These are phyloP conservation scores for Tenthredo notha DNA, from an alignment of 2,888 invertebrate species.

Conservation along the genomic window DNA sequence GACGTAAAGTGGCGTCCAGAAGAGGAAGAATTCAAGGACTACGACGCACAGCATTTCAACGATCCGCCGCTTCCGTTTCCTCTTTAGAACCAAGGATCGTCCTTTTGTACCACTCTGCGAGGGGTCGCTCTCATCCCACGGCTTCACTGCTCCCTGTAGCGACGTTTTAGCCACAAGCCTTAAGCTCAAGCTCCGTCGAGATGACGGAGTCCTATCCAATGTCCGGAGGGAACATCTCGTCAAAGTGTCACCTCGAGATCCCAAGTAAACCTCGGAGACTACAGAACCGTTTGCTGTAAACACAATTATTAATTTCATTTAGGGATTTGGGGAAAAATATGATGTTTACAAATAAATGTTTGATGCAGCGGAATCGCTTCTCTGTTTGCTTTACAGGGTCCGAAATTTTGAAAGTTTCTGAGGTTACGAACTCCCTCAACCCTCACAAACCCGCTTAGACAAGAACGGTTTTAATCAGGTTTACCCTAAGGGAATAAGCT, in stretches of 20 bases:
- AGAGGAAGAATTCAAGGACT: constrained; percentile 86
- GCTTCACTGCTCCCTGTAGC: background rate
- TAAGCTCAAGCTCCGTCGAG: constrained; percentile 20
- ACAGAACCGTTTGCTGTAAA: constrained; percentile 76
- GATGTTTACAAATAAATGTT: background rate
- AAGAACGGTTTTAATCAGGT: constrained; percentile 7
- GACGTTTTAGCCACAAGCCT: constrained; percentile 21
- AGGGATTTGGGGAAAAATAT: background rate
- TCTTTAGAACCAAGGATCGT: constrained; percentile 69
- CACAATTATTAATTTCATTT: background rate
- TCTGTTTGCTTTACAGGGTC: background rate
- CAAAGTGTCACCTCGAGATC: constrained; percentile 76
- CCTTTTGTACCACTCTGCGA: constrained; percentile 6
- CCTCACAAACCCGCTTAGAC: background rate
- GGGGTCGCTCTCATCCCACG: constrained; percentile 21
- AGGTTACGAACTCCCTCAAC: background rate
- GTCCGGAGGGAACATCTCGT: constrained; percentile 72
- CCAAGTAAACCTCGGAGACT: constrained; percentile 77
- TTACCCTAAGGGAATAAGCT: background rate
- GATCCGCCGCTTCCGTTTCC: constrained; percentile 73
- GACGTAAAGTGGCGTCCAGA: constrained; percentile 85
- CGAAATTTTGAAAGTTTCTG: background rate
- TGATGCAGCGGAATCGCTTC: background rate
- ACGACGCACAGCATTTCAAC: constrained; percentile 85
- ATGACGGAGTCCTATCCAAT: constrained; percentile 55